phyloP scores from a whole-genome alignment of 2,797 vertebrate species.

The Xenopus petersii region DNA sequence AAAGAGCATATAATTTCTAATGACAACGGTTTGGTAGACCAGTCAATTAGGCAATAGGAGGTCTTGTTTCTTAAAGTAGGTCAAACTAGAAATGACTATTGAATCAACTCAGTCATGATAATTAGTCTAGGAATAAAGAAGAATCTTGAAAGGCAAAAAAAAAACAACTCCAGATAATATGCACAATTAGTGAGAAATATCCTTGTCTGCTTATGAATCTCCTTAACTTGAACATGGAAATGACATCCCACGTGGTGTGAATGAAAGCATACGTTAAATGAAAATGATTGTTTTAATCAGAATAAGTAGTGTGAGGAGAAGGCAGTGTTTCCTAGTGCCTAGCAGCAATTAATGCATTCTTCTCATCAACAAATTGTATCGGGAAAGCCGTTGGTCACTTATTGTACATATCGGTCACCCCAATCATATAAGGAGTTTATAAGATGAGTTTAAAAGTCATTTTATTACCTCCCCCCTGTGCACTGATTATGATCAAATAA shows the following conservation, averaged over 20 bases:
- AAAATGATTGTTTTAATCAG: conserved; percentile 6
- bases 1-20: conserved; percentile 21
- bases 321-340: too few species aligned
- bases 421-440: too few species aligned
- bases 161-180: conserved; percentile 7
- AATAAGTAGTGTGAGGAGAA: neutral
- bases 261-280: conserved; percentile 5
- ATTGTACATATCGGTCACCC: too few species aligned
- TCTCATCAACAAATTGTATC: too few species aligned
- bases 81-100: conserved; percentile 10
- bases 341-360: too few species aligned
- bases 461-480: too few species aligned
- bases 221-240: too few species aligned
- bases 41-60: conserved; percentile 28
- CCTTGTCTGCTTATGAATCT: neutral
- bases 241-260: neutral
- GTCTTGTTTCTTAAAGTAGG: conserved; percentile 9
- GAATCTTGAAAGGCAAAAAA: neutral
- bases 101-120: conserved; percentile 18
- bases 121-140: conserved; percentile 7
- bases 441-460: too few species aligned
- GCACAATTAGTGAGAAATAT: neutral
- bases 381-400: too few species aligned
- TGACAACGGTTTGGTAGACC: conserved; percentile 21
- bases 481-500: too few species aligned